These are phyloP conservation scores for Lingula anatina DNA, from an alignment of 2,888 invertebrate species.

Conservation along the genomic window DNA sequence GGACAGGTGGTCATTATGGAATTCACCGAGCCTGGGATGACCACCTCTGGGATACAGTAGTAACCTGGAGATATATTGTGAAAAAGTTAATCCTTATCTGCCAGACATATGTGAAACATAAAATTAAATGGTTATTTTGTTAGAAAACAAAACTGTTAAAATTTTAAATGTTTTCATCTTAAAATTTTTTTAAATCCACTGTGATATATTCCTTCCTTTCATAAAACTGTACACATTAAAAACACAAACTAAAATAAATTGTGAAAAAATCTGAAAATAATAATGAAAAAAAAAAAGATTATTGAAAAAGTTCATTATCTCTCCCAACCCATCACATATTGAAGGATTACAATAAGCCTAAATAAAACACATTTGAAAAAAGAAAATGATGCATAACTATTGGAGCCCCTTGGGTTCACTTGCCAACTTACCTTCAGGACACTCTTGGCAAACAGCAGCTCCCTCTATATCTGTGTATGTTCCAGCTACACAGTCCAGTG, in stretches of 20 bases:
- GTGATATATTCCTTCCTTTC: background rate
- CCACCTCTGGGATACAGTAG: slow-evolving; percentile 41
- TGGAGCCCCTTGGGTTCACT: too few species aligned
- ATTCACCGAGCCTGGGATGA: slow-evolving; percentile 23
- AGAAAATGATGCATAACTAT: too few species aligned
- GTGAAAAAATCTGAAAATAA: too few species aligned
- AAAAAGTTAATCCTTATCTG: background rate
- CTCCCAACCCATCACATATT: background rate
- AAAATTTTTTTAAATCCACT: too few species aligned
- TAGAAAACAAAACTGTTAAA: too few species aligned
- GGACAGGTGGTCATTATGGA: slow-evolving; percentile 34
- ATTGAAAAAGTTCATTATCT: background rate
- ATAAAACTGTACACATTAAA: too few species aligned
- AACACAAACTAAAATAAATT: too few species aligned
- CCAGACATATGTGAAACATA: too few species aligned
- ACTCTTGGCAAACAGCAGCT: slow-evolving; percentile 21
- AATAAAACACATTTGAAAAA: too few species aligned
- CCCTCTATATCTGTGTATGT: slow-evolving; percentile 35
- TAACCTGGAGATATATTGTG: slow-evolving; percentile 34
- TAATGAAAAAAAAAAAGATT: background rate
- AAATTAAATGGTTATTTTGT: too few species aligned
- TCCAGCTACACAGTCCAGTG: slow-evolving; percentile 36
- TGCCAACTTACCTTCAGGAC: slow-evolving; percentile 39
- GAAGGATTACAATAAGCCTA: too few species aligned
- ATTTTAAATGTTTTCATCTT: too few species aligned